Evolutionary conservation across 2,888 invertebrate genomes (phyloP), one percentile per base, ranked within the genome.

Genomic region (Drosophila siamana): DNA sequence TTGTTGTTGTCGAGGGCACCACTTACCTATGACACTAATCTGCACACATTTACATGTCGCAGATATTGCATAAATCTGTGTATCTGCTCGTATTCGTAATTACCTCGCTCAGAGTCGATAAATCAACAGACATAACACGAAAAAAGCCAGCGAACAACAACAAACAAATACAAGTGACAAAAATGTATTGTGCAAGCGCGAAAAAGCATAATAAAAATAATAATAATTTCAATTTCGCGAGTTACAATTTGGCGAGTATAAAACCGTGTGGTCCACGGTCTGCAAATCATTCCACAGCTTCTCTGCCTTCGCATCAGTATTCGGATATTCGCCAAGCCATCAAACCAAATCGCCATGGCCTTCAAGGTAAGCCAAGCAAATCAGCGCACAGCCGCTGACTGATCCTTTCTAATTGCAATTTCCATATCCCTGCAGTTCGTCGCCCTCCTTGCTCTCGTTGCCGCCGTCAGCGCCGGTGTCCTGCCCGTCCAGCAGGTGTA

Each of bases 1-100:
- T 2, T 8, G 19, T 44, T 56, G 46, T 52, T 33, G 24, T 38
- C 30, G 57, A 38, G 60, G 43, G 40, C 43, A 63, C 19, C 59
- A 67, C 72, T 88, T 70, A 79, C 71, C 78, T 74, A 73, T 72
- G 89, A 82, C 89, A 89, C 69, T 86, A 87, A 86, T 87, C 88
- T 77, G 67, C 77, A 67, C 70, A 72, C 73, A 75, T 83, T 86
- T 84, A 83, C 80, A 86, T 78, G 70, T 67, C 68, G 55, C 65
- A 51, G 44, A 19, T 50, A 67, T 84, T 86, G 81, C 84, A 88
- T 86, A 84, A 88, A 86, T 52, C 38, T 43, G 22, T 55, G 30
- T 55, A 47, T 54, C 24, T 52, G 43, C 51, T 51, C 51, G 24
- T 15, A 38, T 43, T 56, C 44, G 67, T 68, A 81, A 78, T 81